These are phyloP conservation scores for Hyppa rectilinea DNA, from an alignment of 2,888 invertebrate species.

Conservation along the genomic window DNA sequence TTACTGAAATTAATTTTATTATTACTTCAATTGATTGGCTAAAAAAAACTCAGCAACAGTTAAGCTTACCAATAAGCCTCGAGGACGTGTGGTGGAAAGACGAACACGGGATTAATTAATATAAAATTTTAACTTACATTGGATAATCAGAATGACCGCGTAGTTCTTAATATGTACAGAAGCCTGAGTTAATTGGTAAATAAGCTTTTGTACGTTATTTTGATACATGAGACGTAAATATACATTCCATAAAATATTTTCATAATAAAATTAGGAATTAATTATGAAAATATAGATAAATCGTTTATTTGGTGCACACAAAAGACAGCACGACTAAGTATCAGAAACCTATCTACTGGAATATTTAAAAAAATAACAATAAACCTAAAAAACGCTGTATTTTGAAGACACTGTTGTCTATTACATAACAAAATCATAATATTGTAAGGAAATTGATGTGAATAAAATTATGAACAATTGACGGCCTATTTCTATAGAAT, in stretches of 20 bases:
- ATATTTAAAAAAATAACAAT: too few species aligned
- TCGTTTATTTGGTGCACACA: too few species aligned
- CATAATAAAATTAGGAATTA: too few species aligned
- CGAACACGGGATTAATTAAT: constrained; percentile 29
- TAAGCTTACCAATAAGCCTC: constrained; percentile 22
- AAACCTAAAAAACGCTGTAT: too few species aligned
- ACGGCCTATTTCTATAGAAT: neutral
- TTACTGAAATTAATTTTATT: constrained; percentile 45
- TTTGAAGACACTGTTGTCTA: too few species aligned
- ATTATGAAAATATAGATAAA: too few species aligned
- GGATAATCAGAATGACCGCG: neutral
- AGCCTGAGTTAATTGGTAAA: neutral
- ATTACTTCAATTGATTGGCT: constrained; percentile 42
- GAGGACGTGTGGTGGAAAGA: constrained; percentile 12
- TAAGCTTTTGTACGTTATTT: neutral
- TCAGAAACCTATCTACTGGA: too few species aligned
- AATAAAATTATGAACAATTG: neutral
- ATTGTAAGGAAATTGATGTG: neutral
- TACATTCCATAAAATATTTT: too few species aligned
- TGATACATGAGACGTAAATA: neutral
- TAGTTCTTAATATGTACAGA: neutral
- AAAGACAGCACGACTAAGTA: too few species aligned
- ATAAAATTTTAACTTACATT: neutral
- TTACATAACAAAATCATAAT: too few species aligned
- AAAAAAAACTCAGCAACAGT: constrained; percentile 35